phyloP scores from a whole-genome alignment of 2,113 vertebrate species.

The Phalacrocorax carbo region DNA sequence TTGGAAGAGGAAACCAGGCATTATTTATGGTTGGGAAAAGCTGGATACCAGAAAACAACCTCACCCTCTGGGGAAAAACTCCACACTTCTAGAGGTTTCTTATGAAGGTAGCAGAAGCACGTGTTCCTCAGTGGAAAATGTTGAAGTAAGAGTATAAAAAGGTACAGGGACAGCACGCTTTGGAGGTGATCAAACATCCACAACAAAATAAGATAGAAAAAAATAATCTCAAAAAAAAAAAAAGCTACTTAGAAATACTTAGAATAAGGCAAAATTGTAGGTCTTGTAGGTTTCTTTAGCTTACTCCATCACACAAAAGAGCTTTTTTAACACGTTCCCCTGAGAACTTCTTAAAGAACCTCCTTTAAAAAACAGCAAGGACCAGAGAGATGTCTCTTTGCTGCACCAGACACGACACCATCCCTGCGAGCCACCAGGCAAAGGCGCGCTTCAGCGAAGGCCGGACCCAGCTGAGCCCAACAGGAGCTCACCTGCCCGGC shows the following conservation, averaged over 20 bases:
- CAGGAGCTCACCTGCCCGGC: too few relatives aligned
- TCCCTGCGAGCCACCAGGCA: fast-evolving
- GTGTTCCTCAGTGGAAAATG: background rate
- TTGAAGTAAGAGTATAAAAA: background rate
- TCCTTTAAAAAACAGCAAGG: too few relatives aligned
- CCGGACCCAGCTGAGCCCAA: fast-evolving
- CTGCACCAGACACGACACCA: fast-evolving
- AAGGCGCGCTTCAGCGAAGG: background rate
- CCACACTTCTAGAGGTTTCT: background rate
- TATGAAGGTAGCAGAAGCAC: background rate
- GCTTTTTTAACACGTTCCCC: background rate
- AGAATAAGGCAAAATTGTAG: background rate
- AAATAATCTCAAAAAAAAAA: background rate
- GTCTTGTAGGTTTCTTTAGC: background rate
- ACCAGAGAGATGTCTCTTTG: too few relatives aligned
- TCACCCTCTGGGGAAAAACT: background rate
- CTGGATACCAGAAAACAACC: background rate
- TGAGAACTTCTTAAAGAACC: too few relatives aligned
- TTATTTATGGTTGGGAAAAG: background rate
- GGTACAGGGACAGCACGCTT: background rate
- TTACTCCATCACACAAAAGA: background rate
- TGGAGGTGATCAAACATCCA: background rate
- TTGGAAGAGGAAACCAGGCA: background rate
- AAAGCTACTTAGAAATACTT: background rate
- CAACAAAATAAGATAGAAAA: background rate